Base-by-base conservation (phyloP, 2,113 vertebrate species). In the Riparia riparia region DNA sequence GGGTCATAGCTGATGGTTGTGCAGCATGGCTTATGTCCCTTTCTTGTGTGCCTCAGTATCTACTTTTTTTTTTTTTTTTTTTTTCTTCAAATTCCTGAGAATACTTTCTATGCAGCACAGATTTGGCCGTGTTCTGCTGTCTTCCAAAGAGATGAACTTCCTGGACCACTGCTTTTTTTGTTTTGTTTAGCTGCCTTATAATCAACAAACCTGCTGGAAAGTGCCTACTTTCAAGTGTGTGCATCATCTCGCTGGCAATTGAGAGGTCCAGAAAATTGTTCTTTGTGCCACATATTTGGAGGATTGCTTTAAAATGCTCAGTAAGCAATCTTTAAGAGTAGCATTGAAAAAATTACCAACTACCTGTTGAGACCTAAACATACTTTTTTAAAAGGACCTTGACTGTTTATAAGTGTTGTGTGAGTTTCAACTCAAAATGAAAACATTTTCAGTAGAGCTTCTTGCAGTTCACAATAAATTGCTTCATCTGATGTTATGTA, bases 21-120 rank as follows among this genome's bases (percentile, higher is more conserved):
- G 5, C 0, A 0, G 3, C 34, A 24, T 29, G 39, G 26, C 12
- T 57, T 4, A 1, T 25, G 10, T 64, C 89, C 26, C 44, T 57
- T 87, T 83, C 20, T 63, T 3, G 1, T 1, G 1, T 74, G 12
- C 19, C 6, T 65, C 26, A 25, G 5, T 61, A 20, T n/a, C n/a
- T 77, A 9, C 13, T 41, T 12, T 47, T 63, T 20, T 20, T 34
- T 21, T 42, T 32, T 57, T 34, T 41, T 12, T 47, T 63, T 20
- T 20, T 34, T 21, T 42, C 24, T 51, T 32, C 37, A 37, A 9
- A 11, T 39, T n/a, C 17, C 32, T 64, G 45, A 22, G 32, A 70
- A 31, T 85, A 34, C 5, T 57, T 39, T 8, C 5, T 54, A 0
- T 61, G 45, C 69, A 34, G 32, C 34, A 14, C 17, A 84, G 9